Base-by-base conservation (phyloP, 1,140 invertebrate species). In the Olivierus martensii region DNA sequence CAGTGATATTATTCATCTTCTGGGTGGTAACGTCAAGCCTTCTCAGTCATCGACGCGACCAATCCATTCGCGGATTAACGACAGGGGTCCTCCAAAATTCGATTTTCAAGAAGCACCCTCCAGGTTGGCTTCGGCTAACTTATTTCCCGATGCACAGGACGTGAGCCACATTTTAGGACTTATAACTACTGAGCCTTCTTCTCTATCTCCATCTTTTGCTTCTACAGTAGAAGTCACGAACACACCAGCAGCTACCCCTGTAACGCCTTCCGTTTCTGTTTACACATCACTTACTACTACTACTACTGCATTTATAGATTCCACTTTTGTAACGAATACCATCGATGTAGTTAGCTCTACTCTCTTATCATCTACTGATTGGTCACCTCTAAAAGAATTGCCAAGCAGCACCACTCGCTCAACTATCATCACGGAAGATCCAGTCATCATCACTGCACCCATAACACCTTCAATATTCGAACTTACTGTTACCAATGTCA, bases 1-100 rank as follows among this genome's bases (percentile, higher is more conserved):
- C 46, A 87, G 85, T 7, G 87, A 86, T 11, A 84, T 92, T 37
- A 85, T 91, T 0, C 88, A 90, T 66, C 67, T 91, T 2, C 68
- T 91, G 1, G 88, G 90, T 60, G 87, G 87, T 1, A 88, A 90
- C 60, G 84, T 87, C 0, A 85, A 87, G 18, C 49, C 67, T 64
- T 73, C 19, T 56, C 68, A n/a, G 71, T 73, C 38, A 65, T 71
- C 5, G 42, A 46, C 49, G 18, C 46, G 36, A 38, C 58, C 62
- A 11, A 76, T 35, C 37, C 47, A 50, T 3, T 50, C 75, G 0
- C 77, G 87, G 55, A 91, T 91, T 36, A 93, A 93, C 62, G 89
- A 91, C 64, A 71, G 88, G 44, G 87, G 87, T 2, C 87, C 87
- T 0, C 62, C 64, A 11, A 46, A 56, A 43, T 51, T 57, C 14